A percentile compares a stretch with the other conserved stretches of the same genome.
Evolutionary conservation across 2,888 invertebrate genomes (phyloP).

Genomic region (Thereva nobilitata): DNA sequence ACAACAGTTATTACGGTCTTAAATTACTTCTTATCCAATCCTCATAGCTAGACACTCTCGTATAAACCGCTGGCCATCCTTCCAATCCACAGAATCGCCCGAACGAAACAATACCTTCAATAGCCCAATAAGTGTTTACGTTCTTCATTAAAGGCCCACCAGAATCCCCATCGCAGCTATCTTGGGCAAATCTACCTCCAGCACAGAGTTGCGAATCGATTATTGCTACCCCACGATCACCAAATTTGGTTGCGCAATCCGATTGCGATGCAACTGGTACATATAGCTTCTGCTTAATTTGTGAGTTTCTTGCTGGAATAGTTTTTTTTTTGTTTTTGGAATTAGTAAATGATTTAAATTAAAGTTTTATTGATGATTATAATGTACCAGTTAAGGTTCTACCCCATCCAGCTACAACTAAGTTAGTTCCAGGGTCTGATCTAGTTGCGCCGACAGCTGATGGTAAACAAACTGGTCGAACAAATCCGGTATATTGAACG

Average conservation of each 20-base stretch:
- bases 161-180: slow-evolving; percentile 77
- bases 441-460: slow-evolving; percentile 43
- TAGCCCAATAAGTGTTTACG: slow-evolving; percentile 61
- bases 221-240: slow-evolving; percentile 41
- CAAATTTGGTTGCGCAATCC: slow-evolving; percentile 49
- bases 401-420: slow-evolving; percentile 69
- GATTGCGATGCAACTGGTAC: slow-evolving; percentile 62
- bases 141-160: slow-evolving; percentile 74
- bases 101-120: slow-evolving; percentile 70
- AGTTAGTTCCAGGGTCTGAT: slow-evolving; percentile 45
- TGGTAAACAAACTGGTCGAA: slow-evolving; percentile 67
- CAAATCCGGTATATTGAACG: slow-evolving; percentile 62
- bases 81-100: slow-evolving; percentile 68
- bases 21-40: slow-evolving; percentile 56
- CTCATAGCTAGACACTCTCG: slow-evolving; percentile 64
- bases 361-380: slow-evolving; percentile 18
- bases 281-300: slow-evolving; percentile 62
- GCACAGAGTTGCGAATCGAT: slow-evolving; percentile 66
- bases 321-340: no score
- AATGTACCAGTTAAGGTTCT: slow-evolving; percentile 57
- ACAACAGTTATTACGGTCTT: neutral
- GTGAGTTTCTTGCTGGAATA: slow-evolving; percentile 54
- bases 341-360: neutral
- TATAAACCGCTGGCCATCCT: slow-evolving; percentile 70
- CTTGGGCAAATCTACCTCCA: slow-evolving; percentile 68